Evolutionary conservation across 2,888 invertebrate species (phyloP).

Genomic region (Diaphora mendica): DNA sequence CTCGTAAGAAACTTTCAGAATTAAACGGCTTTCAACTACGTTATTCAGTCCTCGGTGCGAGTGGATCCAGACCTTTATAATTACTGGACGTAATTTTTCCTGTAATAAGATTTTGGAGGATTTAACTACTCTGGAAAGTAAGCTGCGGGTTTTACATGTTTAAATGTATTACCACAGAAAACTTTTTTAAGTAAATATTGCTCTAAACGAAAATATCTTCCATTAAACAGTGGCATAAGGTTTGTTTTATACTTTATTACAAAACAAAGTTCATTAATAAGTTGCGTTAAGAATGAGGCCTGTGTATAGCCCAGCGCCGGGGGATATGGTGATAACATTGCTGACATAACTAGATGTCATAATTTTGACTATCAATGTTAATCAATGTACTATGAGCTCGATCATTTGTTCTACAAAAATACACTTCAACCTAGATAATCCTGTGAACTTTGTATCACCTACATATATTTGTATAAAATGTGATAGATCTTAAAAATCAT

Average conservation of each 20-base stretch:
- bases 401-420: too few relatives aligned
- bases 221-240: neutral
- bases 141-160: neutral
- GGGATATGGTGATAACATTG: too few relatives aligned
- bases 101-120: constrained; percentile 25
- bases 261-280: neutral
- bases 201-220: neutral
- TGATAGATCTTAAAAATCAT: too few relatives aligned
- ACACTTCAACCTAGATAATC: too few relatives aligned
- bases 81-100: constrained; percentile 43
- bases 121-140: neutral
- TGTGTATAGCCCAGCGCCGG: too few relatives aligned
- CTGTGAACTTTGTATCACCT: too few relatives aligned
- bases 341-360: too few relatives aligned
- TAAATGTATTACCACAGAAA: neutral
- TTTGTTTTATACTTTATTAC: neutral
- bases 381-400: too few relatives aligned
- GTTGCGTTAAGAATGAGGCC: neutral
- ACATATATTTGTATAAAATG: too few relatives aligned
- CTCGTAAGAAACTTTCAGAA: constrained; percentile 49
- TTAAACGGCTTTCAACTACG: constrained; percentile 52
- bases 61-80: constrained; percentile 38
- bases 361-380: too few relatives aligned
- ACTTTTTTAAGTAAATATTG: neutral
- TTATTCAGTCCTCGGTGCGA: constrained; percentile 42